Conservation (phyloP, 2,888 invertebrate species). For the Plemyria rubiginata region DNA sequence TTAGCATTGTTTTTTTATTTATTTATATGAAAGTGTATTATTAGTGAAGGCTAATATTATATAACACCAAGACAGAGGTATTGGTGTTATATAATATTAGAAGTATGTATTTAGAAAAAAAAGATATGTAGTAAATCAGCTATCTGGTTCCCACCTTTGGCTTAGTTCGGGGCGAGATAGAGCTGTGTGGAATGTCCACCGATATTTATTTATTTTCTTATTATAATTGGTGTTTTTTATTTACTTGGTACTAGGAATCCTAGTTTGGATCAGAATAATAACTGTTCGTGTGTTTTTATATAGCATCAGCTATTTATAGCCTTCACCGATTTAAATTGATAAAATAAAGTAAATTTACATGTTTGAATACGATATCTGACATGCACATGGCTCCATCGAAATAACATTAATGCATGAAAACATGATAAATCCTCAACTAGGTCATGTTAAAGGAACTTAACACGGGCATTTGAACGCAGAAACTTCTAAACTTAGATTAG, state of each 20-base stretch:
- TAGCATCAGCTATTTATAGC: not conserved
- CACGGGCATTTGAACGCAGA: constrained; percentile 6
- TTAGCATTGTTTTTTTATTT: too few relatives aligned
- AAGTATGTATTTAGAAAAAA: too few relatives aligned
- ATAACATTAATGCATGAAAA: constrained; percentile 26
- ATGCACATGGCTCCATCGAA: constrained; percentile 17
- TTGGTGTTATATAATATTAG: too few relatives aligned
- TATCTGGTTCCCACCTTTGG: too few relatives aligned
- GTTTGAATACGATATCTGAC: constrained; percentile 20
- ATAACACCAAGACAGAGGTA: too few relatives aligned
- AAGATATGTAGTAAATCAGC: too few relatives aligned
- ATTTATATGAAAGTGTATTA: too few relatives aligned
- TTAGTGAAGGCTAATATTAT: too few relatives aligned
- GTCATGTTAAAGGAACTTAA: constrained; percentile 13
- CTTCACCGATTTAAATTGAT: not conserved
- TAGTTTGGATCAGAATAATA: not conserved
- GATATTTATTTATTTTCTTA: too few relatives aligned
- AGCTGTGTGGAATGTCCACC: too few relatives aligned
- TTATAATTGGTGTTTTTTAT: not conserved
- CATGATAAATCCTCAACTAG: constrained; percentile 17
- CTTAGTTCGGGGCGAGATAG: too few relatives aligned
- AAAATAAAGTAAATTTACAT: constrained; percentile 24
- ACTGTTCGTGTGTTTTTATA: not conserved
- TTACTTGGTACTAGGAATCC: not conserved
- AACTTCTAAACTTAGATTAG: constrained; percentile 17